These are phyloP conservation scores for Agrochola litura DNA, from an alignment of 2,888 invertebrate genomes.

Conservation along the genomic window DNA sequence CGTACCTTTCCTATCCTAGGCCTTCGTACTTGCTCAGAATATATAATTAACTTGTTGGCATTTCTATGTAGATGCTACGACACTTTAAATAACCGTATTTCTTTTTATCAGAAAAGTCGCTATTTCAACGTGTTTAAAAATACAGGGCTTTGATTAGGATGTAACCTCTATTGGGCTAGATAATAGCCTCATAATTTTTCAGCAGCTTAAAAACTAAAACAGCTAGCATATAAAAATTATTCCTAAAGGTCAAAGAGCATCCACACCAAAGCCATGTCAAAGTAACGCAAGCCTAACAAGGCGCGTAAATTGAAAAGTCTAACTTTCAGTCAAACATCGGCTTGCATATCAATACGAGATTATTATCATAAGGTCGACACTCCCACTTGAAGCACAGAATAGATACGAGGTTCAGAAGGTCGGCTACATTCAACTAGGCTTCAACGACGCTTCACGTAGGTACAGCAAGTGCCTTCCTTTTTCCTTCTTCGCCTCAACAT, in stretches of 20 bases:
- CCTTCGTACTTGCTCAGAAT: constrained; percentile 7
- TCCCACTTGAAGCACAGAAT: constrained; percentile 19
- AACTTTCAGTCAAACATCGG: constrained; percentile 39
- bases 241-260: constrained; percentile 17
- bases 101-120: too few relatives aligned
- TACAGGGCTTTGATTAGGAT: too few relatives aligned
- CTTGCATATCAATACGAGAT: constrained; percentile 57
- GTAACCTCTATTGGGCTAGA: background rate
- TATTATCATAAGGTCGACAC: constrained; percentile 51
- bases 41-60: background rate
- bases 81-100: background rate
- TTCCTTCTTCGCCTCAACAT: background rate
- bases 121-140: too few relatives aligned
- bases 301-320: constrained; percentile 32
- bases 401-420: background rate
- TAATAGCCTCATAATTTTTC: background rate
- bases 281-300: constrained; percentile 36
- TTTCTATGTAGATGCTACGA: background rate
- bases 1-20: background rate
- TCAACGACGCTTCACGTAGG: background rate
- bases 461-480: background rate
- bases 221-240: background rate
- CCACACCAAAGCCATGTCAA: constrained; percentile 11
- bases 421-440: background rate
- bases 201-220: background rate